phyloP scores from a whole-genome alignment of 1,140 invertebrate species.

The Brachionus rotundiformis region DNA sequence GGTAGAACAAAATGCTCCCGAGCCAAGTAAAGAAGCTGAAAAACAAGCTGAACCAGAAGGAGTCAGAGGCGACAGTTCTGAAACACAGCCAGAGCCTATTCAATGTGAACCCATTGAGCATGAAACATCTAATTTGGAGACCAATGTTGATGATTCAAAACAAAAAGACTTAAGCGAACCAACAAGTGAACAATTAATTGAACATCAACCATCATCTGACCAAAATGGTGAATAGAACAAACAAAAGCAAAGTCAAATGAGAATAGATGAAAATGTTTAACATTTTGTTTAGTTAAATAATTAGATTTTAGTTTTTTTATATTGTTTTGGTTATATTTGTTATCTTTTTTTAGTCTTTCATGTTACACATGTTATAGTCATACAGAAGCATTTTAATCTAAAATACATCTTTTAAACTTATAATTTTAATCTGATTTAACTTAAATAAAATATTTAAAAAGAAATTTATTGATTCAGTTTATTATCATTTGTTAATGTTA shows the following conservation, averaged over 20 bases:
- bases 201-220: not conserved
- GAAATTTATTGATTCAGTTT: too few relatives aligned
- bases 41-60: not conserved
- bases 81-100: not conserved
- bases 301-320: too few relatives aligned
- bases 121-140: constrained; percentile 5
- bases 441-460: too few relatives aligned
- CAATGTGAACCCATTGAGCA: constrained; percentile 14
- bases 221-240: not conserved
- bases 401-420: too few relatives aligned
- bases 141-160: not conserved
- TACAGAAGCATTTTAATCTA: too few relatives aligned
- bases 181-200: not conserved
- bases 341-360: too few relatives aligned
- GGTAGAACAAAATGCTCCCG: not conserved
- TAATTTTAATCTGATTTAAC: too few relatives aligned
- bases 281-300: too few relatives aligned
- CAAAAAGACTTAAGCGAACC: not conserved
- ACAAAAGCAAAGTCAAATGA: not conserved
- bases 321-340: too few relatives aligned
- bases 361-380: too few relatives aligned
- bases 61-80: not conserved
- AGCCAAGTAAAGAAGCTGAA: not conserved
- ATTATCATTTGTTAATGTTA: too few relatives aligned
- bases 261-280: too few relatives aligned